Conservation (phyloP, 2,888 invertebrate species). For the Hirtodrosophila trivittata region DNA sequence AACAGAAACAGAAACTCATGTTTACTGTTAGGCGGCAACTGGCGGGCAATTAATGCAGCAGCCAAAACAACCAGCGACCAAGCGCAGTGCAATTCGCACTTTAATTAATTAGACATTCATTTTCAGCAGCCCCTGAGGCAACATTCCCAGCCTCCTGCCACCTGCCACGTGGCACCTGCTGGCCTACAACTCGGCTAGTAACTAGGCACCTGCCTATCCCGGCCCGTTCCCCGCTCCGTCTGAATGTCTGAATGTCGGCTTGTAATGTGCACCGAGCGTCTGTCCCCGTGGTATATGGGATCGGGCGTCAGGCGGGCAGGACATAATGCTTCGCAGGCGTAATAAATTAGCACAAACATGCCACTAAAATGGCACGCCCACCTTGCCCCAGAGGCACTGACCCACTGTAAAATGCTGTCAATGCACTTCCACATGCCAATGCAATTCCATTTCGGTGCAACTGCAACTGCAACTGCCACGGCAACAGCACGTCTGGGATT, state of each 20-base stretch:
- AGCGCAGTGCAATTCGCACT: constrained; percentile 68
- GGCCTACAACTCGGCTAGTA: constrained; percentile 16
- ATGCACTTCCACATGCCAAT: constrained; percentile 70
- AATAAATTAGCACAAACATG: constrained; percentile 79
- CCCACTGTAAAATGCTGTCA: constrained; percentile 72
- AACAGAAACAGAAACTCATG: constrained; percentile 32
- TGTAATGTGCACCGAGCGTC: constrained; percentile 48
- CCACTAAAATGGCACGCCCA: constrained; percentile 75
- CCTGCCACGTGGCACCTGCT: background rate
- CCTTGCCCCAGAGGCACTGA: constrained; percentile 44
- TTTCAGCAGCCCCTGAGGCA: constrained; percentile 55
- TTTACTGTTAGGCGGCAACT: constrained; percentile 41
- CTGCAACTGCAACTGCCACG: constrained; percentile 7
- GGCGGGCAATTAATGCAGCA: constrained; percentile 60
- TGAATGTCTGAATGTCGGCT: constrained; percentile 28
- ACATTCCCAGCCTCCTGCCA: background rate
- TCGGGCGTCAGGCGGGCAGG: constrained; percentile 40
- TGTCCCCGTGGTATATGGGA: constrained; percentile 56
- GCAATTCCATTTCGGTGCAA: constrained; percentile 59
- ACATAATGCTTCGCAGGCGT: constrained; percentile 71
- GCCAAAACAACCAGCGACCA: constrained; percentile 51
- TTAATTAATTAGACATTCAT: constrained; percentile 79
- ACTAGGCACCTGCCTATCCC: constrained; percentile 14
- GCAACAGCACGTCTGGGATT: constrained; percentile 68
- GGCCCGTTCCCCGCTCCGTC: constrained; percentile 14